A percentile compares a stretch with the other conserved stretches of the same genome.
Conservation (phyloP, 2,888 invertebrate species). For the Mesodorylaimus sp. region DNA sequence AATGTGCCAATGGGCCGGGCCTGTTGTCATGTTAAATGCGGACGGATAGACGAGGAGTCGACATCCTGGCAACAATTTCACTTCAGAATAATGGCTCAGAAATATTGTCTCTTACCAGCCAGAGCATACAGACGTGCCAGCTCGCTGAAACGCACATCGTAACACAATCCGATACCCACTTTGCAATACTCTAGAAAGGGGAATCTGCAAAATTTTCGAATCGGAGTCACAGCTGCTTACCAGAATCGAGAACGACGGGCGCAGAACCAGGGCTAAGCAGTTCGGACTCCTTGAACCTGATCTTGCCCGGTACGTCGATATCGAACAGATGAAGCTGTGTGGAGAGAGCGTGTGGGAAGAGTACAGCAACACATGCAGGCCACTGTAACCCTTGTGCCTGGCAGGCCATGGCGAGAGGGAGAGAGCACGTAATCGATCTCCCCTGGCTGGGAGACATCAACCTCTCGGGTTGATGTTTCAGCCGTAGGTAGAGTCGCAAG, state of each 20-base stretch:
- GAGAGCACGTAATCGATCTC: constrained; percentile 14
- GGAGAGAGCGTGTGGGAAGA: no score
- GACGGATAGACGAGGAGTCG: constrained; percentile 72
- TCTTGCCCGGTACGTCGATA: constrained; percentile 75
- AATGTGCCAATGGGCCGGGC: constrained; percentile 77
- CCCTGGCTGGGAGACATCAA: no score
- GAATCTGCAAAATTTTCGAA: not conserved
- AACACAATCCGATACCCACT: constrained; percentile 80
- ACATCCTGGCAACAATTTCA: constrained; percentile 44
- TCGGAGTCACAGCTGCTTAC: not conserved
- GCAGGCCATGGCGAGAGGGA: no score
- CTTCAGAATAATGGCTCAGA: constrained; percentile 5
- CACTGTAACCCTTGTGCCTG: no score
- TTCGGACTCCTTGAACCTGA: constrained; percentile 80
- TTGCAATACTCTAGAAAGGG: constrained; percentile 41
- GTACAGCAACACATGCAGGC: no score
- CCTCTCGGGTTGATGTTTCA: no score
- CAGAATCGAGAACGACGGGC: constrained; percentile 5
- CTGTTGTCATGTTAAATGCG: constrained; percentile 89
- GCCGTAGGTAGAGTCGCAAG: no score
- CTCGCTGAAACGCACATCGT: constrained; percentile 78
- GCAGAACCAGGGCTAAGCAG: constrained; percentile 51
- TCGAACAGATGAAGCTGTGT: constrained; percentile 86
- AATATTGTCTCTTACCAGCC: constrained; percentile 24
- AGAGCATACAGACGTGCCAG: constrained; percentile 44